phyloP scores from a whole-genome alignment of 1,140 invertebrate species.

The Drosophila bocki region DNA sequence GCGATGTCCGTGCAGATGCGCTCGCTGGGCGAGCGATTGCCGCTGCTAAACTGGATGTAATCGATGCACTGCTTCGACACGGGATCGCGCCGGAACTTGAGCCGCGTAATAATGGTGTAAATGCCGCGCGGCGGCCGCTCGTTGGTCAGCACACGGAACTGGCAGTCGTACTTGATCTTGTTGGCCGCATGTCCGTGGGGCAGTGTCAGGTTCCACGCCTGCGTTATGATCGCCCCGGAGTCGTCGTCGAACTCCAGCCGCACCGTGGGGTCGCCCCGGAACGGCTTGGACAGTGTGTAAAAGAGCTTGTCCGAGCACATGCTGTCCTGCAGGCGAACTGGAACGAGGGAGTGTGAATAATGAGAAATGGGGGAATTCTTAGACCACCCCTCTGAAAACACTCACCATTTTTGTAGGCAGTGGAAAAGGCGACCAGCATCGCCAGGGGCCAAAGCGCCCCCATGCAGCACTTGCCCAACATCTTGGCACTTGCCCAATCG shows the following conservation, averaged over 20 bases:
- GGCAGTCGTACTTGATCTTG: slow-evolving; percentile 80
- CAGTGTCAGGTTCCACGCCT: slow-evolving; percentile 75
- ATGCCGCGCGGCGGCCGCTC: slow-evolving; percentile 73
- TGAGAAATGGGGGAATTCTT: neutral
- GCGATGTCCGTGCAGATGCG: slow-evolving; percentile 74
- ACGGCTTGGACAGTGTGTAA: slow-evolving; percentile 64
- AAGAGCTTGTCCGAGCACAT: slow-evolving; percentile 75
- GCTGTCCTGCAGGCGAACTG: slow-evolving; percentile 74
- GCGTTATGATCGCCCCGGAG: slow-evolving; percentile 76
- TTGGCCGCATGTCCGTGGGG: slow-evolving; percentile 65
- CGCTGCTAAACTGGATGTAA: slow-evolving; percentile 76
- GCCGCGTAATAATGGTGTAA: slow-evolving; percentile 74
- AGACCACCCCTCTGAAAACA: neutral
- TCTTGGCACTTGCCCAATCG: slow-evolving; percentile 25
- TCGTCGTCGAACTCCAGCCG: slow-evolving; percentile 75
- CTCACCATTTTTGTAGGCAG: slow-evolving; percentile 45
- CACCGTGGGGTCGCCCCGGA: slow-evolving; percentile 72
- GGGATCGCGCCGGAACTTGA: slow-evolving; percentile 77
- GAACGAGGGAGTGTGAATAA: neutral
- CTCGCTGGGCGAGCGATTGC: slow-evolving; percentile 74
- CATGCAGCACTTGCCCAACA: slow-evolving; percentile 22
- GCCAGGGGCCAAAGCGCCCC: slow-evolving; percentile 21
- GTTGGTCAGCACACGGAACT: slow-evolving; percentile 70
- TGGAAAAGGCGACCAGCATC: slow-evolving; percentile 21
- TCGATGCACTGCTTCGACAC: slow-evolving; percentile 71